phyloP scores from a whole-genome alignment of 2,113 vertebrate species.

The Dicentrarchus labrax region DNA sequence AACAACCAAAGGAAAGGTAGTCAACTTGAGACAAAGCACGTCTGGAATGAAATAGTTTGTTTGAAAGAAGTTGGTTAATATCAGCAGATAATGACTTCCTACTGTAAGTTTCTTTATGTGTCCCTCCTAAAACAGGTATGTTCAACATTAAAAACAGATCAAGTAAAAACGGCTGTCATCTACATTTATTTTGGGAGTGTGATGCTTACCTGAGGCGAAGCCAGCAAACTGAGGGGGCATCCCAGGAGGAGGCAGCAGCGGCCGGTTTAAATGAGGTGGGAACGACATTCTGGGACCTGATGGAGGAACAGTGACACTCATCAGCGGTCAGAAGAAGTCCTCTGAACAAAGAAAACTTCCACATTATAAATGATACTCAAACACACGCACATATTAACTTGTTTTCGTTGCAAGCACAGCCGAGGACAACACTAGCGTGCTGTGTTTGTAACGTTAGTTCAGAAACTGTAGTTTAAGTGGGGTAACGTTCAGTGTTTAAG shows the following conservation, averaged over 20 bases:
- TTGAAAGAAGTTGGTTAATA: not conserved
- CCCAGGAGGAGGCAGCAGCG: slow-evolving; percentile 93
- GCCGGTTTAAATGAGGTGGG: slow-evolving; percentile 97
- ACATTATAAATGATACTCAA: not conserved
- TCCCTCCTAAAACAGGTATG: not conserved
- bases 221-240: slow-evolving; percentile 96
- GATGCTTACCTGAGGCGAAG: slow-evolving; percentile 91
- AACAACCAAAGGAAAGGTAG: slow-evolving; percentile 7
- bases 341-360: not conserved
- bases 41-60: not conserved
- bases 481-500: not conserved
- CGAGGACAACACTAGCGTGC: too few species aligned
- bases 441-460: too few species aligned
- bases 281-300: slow-evolving; percentile 94
- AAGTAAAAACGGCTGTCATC: not conserved
- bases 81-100: not conserved
- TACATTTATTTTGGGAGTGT: not conserved
- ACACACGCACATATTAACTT: not conserved
- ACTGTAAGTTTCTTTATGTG: not conserved
- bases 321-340: not conserved
- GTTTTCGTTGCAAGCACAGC: not conserved
- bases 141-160: not conserved
- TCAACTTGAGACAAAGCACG: not conserved
- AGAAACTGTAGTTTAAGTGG: too few species aligned
- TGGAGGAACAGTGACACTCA: slow-evolving; percentile 45